phyloP scores from a whole-genome alignment of 2,888 invertebrate genomes.

The Helicoverpa assulta region DNA sequence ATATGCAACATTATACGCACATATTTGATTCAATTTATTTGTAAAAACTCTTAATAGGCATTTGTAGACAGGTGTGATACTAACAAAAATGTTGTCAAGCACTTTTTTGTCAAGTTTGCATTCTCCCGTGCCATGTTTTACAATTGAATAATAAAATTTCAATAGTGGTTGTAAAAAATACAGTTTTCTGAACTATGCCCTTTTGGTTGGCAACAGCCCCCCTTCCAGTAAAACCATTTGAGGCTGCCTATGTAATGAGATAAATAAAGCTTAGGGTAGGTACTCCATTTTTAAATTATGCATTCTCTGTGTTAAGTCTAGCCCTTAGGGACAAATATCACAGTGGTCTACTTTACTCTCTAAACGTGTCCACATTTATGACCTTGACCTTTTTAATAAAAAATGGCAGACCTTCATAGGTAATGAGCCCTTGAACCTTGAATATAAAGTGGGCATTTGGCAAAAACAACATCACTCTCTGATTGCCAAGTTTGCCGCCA shows the following conservation, averaged over 20 bases:
- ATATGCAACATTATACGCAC: too few species aligned
- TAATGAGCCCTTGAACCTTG: conserved; percentile 57
- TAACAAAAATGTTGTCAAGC: too few species aligned
- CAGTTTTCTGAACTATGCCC: too few species aligned
- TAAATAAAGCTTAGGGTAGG: neutral
- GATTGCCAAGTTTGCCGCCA: conserved; percentile 58
- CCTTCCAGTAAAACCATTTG: neutral
- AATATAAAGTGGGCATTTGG: conserved; percentile 63
- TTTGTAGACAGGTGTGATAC: too few species aligned
- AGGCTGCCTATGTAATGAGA: neutral
- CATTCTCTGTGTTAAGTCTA: conserved; percentile 6
- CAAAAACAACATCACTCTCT: conserved; percentile 60
- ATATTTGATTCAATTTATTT: too few species aligned
- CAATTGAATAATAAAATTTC: too few species aligned
- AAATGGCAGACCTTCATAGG: conserved; percentile 51
- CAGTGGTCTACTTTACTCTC: conserved; percentile 15
- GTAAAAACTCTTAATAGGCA: too few species aligned
- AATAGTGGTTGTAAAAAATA: too few species aligned
- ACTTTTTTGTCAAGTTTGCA: too few species aligned
- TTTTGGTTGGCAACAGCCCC: too few species aligned
- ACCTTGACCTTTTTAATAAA: conserved; percentile 50
- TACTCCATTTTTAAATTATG: conserved; percentile 7
- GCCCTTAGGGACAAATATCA: conserved; percentile 9
- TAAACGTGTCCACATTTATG: conserved; percentile 48
- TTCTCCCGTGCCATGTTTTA: too few species aligned